These are phyloP conservation scores for Meleagris gallopavo DNA, from an alignment of 2,113 vertebrate species.

Conservation along the genomic window DNA sequence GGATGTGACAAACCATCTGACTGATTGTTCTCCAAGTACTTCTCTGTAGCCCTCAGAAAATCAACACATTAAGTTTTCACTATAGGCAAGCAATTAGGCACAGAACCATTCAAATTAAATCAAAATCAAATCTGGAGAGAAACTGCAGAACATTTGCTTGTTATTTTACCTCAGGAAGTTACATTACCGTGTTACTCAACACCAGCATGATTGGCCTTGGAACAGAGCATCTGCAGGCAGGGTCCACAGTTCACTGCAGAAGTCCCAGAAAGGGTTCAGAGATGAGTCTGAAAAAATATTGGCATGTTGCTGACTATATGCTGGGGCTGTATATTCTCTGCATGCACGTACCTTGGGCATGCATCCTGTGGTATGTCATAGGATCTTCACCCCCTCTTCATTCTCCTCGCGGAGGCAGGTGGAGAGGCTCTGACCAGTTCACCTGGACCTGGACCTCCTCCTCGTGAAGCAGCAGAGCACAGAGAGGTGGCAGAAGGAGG, in stretches of 20 bases:
- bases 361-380: rapidly evolving
- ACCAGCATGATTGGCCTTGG: neutral
- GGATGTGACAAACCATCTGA: constrained; percentile 66
- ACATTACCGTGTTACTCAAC: constrained; percentile 6
- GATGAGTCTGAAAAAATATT: neutral
- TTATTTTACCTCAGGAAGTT: constrained; percentile 22
- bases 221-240: neutral
- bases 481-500: neutral
- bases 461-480: neutral
- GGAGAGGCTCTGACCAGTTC: neutral
- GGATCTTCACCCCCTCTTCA: neutral
- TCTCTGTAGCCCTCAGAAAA: constrained; percentile 64
- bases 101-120: constrained; percentile 52
- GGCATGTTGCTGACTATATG: rapidly evolving
- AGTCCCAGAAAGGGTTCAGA: neutral
- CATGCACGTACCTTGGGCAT: rapidly evolving
- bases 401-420: neutral
- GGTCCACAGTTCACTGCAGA: neutral
- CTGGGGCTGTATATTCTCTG: neutral
- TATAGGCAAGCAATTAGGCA: constrained; percentile 70
- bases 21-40: constrained; percentile 70
- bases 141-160: constrained; percentile 26
- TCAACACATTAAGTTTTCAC: constrained; percentile 66
- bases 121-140: constrained; percentile 58
- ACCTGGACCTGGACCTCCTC: neutral